Evolutionary conservation across 2,888 invertebrate species (phyloP), one percentile per base, ranked within the genome.

Genomic region (Lithophane socia): DNA sequence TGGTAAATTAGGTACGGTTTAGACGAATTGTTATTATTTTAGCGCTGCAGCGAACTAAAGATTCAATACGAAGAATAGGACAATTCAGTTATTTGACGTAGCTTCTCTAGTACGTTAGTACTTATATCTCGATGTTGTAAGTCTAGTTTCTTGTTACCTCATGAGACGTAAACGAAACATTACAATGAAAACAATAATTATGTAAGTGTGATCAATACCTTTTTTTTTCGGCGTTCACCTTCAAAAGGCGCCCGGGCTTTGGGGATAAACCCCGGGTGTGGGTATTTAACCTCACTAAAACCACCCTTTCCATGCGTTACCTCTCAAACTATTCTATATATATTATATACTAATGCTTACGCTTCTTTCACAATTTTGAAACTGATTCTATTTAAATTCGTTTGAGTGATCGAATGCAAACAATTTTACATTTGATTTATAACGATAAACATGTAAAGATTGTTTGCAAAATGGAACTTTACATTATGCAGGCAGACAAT

Each of bases 61-160:
- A n/a, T n/a, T n/a, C n/a, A n/a, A n/a, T n/a, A n/a, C n/a, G n/a
- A n/a, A n/a, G n/a, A n/a, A n/a, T n/a, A n/a, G n/a, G n/a, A n/a
- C n/a, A n/a, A n/a, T n/a, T n/a, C n/a, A n/a, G n/a, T n/a, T n/a
- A n/a, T n/a, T n/a, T n/a, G n/a, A n/a, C n/a, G n/a, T n/a, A n/a
- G n/a, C n/a, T n/a, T n/a, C n/a, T n/a, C n/a, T n/a, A n/a, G n/a
- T n/a, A n/a, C n/a, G n/a, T n/a, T n/a, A n/a, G n/a, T n/a, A n/a
- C n/a, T n/a, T n/a, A n/a, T n/a, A n/a, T n/a, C n/a, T n/a, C n/a
- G n/a, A n/a, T n/a, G 9, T 52, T 81, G 70, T 29, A 77, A 73
- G 44, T 63, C 18, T n/a, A 49, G 18, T 24, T 29, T 72, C 16
- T 56, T 60, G 58, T 72, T 42, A 68, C 21, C 58, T 68, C 71